These are phyloP conservation scores for Phoebastria nigripes DNA, from an alignment of 2,797 vertebrate genomes.

Conservation along the genomic window DNA sequence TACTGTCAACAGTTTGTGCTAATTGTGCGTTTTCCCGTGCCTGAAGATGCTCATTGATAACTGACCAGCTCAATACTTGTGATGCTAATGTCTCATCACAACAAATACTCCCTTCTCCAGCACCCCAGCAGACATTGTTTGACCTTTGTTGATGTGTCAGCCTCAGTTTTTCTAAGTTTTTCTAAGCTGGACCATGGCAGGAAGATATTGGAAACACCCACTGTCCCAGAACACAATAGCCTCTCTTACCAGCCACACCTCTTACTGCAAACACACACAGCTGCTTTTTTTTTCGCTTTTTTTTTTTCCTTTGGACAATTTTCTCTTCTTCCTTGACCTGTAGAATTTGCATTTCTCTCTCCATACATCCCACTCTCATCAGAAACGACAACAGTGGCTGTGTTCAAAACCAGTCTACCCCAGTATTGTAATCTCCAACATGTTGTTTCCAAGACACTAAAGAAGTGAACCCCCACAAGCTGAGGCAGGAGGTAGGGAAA, in stretches of 20 bases:
- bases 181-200: neutral
- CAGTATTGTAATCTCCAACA: neutral
- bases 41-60: neutral
- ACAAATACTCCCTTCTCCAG: neutral
- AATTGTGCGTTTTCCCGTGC: neutral
- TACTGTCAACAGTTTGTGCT: neutral
- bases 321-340: conserved; percentile 9
- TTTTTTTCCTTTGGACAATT: neutral
- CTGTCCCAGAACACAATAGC: neutral
- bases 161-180: neutral
- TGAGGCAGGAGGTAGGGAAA: neutral
- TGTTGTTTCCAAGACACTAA: neutral
- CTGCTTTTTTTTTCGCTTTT: neutral
- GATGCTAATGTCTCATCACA: neutral
- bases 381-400: neutral
- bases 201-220: neutral
- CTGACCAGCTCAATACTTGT: neutral
- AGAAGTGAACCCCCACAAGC: neutral
- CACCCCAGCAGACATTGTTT: neutral
- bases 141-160: neutral
- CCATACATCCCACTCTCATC: neutral
- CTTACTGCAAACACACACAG: neutral
- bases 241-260: neutral
- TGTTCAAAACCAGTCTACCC: neutral
- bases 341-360: neutral